Base-by-base conservation (phyloP, 2,113 vertebrate species). In the Peucedramus taeniatus region DNA sequence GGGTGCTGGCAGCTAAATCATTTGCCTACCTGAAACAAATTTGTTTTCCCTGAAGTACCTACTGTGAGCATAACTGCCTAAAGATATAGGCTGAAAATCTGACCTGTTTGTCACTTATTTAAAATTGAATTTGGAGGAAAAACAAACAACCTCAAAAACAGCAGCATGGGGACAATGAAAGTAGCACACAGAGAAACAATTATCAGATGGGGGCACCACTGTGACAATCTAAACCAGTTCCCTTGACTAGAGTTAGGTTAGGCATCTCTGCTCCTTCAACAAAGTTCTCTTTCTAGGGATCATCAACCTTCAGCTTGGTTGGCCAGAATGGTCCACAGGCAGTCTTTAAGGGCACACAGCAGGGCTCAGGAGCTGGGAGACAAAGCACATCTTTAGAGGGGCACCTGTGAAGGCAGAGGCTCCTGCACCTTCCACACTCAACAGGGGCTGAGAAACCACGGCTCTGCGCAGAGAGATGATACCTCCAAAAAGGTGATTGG, bases 401-500 rank as follows among this genome's bases (percentile, higher is more conserved):
- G 40, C 47, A 90, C 42, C 42, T 80, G 44, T 40, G 83, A 74
- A 84, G 30, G 23, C 54, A 89, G 86, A 77, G 54, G 39, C 42
- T 93, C 47, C 35, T 51, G 27, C 49, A 75, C n/a, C 37, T 65
- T 93, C 57, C 57, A 23, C 1, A 3, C 64, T 87, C 80, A 74
- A 78, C 69, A n/a, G 88, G 75, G 65, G 64, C 76, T 81, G 83
- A 95, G 83, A 81, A 96, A 71, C 77, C 64, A 13, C 0, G 0
- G 72, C 80, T 96, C 94, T 94, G 96, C 92, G 93, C 69, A 64
- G 68, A 71, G 89, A 89, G 22, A 87, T 70, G 91, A 91, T 95
- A 94, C 86, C 76, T 94, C 86, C 86, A 82, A 44, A 91, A 89
- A 81, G 76, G 94, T 97, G 96, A 97, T 49, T 95, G 94, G 95